Evolutionary conservation across 2,113 vertebrate genomes (phyloP).

Genomic region (Peucedramus taeniatus): DNA sequence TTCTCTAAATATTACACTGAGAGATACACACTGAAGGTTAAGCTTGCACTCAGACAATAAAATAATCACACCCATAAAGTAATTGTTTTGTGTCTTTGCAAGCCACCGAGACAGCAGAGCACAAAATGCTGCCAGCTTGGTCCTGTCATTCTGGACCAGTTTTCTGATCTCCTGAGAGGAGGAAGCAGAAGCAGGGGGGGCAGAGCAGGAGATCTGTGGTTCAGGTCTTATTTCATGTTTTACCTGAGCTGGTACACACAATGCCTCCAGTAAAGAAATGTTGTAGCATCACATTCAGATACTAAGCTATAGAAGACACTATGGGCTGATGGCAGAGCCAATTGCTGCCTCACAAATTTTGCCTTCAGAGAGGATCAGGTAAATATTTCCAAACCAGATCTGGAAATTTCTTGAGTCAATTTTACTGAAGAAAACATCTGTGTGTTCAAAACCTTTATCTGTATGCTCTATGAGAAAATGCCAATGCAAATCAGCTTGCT

Average conservation of each 20-base stretch:
- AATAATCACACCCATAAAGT: background rate
- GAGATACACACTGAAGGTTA: constrained; percentile 7
- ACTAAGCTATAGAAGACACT: background rate
- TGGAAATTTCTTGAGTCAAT: background rate
- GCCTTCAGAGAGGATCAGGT: background rate
- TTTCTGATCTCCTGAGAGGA: background rate
- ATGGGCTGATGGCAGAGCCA: background rate
- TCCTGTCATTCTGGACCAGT: background rate
- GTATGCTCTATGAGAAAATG: background rate
- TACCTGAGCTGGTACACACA: background rate
- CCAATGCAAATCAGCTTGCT: constrained; percentile 36
- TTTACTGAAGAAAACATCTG: background rate
- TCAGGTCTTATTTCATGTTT: background rate
- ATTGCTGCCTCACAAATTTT: background rate
- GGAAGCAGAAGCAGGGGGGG: background rate
- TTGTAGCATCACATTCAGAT: background rate
- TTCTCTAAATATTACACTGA: background rate
- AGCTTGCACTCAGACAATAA: background rate
- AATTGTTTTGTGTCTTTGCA: background rate
- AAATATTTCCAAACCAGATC: background rate
- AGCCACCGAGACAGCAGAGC: background rate
- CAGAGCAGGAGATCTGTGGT: background rate
- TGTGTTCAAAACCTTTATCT: background rate
- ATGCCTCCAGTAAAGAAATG: background rate
- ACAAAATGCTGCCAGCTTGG: background rate